phyloP scores from a whole-genome alignment of 2,888 invertebrate genomes.

The Sympetrum striolatum region DNA sequence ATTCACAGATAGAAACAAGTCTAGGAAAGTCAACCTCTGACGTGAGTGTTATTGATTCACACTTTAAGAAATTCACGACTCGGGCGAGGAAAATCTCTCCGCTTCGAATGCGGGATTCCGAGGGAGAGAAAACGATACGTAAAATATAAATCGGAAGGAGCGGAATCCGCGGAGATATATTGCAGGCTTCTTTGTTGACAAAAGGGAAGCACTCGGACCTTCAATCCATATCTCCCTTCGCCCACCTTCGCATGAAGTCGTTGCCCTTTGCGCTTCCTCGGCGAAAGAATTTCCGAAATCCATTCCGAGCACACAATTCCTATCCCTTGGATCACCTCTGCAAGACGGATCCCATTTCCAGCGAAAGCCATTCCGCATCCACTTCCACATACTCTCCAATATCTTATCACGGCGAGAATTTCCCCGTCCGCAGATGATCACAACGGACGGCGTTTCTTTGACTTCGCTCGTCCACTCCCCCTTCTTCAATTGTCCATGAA shows the following conservation, averaged over 20 bases:
- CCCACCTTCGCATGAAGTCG: not conserved
- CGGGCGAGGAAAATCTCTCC: too few species aligned
- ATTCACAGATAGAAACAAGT: too few species aligned
- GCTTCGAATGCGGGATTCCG: too few species aligned
- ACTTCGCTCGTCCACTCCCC: not conserved
- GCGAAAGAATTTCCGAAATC: constrained; percentile 4
- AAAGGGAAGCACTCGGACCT: not conserved
- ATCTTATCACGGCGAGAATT: constrained; percentile 20
- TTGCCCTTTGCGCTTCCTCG: not conserved
- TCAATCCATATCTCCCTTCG: not conserved
- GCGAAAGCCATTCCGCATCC: not conserved
- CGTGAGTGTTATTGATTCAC: too few species aligned
- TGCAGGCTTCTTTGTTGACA: not conserved
- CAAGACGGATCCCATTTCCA: constrained; percentile 2
- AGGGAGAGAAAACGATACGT: too few species aligned
- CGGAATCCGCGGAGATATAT: not conserved
- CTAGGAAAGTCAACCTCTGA: too few species aligned
- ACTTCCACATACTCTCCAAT: constrained; percentile 5
- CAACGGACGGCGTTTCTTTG: not conserved
- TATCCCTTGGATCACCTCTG: not conserved
- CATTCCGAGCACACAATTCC: not conserved
- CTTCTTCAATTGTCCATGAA: not conserved
- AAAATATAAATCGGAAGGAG: too few species aligned
- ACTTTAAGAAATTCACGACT: too few species aligned
- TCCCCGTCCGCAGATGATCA: not conserved